Conservation (phyloP, 2,113 vertebrate species). For the Nanorana parkeri region DNA sequence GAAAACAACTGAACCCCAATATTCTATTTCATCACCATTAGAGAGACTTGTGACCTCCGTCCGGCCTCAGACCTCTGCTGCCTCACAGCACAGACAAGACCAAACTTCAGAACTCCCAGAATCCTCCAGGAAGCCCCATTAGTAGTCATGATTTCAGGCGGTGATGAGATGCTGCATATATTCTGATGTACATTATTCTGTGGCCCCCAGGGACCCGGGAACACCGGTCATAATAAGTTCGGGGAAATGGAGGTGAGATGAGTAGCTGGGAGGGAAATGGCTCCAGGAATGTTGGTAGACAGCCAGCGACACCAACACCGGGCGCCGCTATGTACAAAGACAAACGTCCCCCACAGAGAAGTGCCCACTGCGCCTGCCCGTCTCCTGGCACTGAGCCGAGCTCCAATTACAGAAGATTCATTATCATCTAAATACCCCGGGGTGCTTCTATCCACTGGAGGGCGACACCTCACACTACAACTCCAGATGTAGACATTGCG, state of each 20-base stretch:
- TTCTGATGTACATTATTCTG: not conserved
- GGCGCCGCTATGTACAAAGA: too few species aligned
- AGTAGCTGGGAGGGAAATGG: conserved; percentile 18
- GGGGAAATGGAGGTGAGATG: conserved; percentile 41
- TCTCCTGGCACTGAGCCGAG: too few species aligned
- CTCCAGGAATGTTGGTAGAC: conserved; percentile 2
- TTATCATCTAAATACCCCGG: too few species aligned
- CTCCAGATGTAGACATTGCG: too few species aligned
- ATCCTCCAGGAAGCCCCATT: not conserved
- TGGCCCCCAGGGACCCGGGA: conserved; percentile 1
- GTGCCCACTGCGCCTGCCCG: too few species aligned
- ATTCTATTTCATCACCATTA: too few species aligned
- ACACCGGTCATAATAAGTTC: conserved; percentile 13
- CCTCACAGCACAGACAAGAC: not conserved
- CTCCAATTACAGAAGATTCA: too few species aligned
- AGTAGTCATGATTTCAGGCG: not conserved
- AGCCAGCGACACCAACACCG: too few species aligned
- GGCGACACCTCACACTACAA: too few species aligned
- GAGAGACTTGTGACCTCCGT: not conserved
- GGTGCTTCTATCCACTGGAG: too few species aligned
- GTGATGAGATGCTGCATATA: not conserved
- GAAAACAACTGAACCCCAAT: too few species aligned
- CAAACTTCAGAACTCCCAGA: not conserved
- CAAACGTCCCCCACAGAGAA: too few species aligned
- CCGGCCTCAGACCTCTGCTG: not conserved